Percentiles rank a stretch among this genome's conserved stretches.
Conservation (phyloP, 2,797 vertebrate species). For the Diglossa cyanea region DNA sequence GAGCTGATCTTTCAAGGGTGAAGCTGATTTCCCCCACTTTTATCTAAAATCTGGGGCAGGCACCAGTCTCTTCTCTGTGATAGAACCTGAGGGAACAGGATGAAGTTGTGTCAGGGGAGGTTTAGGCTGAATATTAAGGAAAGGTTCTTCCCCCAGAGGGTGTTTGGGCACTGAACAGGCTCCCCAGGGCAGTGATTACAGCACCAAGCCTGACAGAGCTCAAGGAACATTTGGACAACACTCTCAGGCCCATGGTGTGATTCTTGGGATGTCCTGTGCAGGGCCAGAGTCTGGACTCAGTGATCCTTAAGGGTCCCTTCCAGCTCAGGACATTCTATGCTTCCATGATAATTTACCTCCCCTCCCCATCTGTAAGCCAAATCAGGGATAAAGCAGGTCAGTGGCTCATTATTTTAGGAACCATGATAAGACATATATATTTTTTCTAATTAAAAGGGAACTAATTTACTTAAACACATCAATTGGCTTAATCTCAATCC, state of each 20-base stretch:
- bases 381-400: not conserved
- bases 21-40: not conserved
- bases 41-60: not conserved
- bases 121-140: not conserved
- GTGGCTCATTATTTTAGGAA: not conserved
- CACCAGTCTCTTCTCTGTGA: not conserved
- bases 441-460: not conserved
- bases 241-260: not conserved
- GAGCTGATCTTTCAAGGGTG: not conserved
- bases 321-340: not conserved
- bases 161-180: accelerated
- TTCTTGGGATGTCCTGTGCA: not conserved
- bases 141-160: not conserved
- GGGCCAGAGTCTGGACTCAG: not conserved
- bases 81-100: accelerated
- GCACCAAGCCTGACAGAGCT: not conserved
- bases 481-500: not conserved
- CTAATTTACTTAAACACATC: not conserved
- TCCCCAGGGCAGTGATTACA: not conserved
- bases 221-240: not conserved
- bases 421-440: not conserved
- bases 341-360: not conserved
- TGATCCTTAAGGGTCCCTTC: not conserved
- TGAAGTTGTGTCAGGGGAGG: not conserved
- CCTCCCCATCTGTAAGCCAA: not conserved